phyloP scores from a whole-genome alignment of 2,888 invertebrate species.

The Shargacucullia verbasci region DNA sequence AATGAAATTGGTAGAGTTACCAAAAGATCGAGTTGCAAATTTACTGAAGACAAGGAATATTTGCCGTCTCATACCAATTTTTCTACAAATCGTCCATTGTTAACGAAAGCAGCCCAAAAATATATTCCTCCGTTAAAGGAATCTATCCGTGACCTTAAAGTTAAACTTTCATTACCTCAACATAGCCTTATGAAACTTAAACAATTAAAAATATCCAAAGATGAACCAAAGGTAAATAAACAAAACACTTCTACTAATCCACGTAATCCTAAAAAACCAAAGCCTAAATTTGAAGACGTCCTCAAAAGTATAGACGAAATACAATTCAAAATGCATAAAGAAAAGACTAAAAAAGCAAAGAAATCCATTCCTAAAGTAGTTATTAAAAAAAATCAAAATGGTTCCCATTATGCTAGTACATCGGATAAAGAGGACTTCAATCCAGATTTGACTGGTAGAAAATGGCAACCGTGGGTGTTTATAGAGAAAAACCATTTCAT shows the following conservation, averaged over 20 bases:
- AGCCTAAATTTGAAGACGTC: slow-evolving; percentile 87
- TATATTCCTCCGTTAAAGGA: slow-evolving; percentile 85
- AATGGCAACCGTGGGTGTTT: slow-evolving; percentile 88
- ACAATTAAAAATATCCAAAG: slow-evolving; percentile 80
- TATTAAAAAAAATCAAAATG: slow-evolving; percentile 84
- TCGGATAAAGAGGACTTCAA: slow-evolving; percentile 71
- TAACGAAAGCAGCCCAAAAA: slow-evolving; percentile 87
- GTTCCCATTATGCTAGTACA: slow-evolving; percentile 85
- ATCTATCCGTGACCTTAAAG: slow-evolving; percentile 78
- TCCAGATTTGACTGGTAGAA: slow-evolving; percentile 85
- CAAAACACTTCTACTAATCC: slow-evolving; percentile 58
- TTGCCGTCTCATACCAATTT: slow-evolving; percentile 64
- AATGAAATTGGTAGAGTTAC: slow-evolving; percentile 65
- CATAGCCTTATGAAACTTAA: slow-evolving; percentile 81
- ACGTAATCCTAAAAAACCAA: slow-evolving; percentile 75
- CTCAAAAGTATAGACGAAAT: slow-evolving; percentile 86
- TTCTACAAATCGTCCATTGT: slow-evolving; percentile 71
- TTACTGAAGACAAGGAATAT: slow-evolving; percentile 77
- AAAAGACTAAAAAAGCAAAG: slow-evolving; percentile 77
- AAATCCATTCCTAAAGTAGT: slow-evolving; percentile 83
- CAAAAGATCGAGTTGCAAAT: slow-evolving; percentile 72
- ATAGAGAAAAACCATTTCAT: slow-evolving; percentile 82
- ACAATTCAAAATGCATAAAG: slow-evolving; percentile 81
- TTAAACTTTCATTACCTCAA: slow-evolving; percentile 81
- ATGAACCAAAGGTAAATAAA: slow-evolving; percentile 72